These are phyloP conservation scores for Coronaproctus castanopsis DNA, from an alignment of 2,888 invertebrate genomes.

Conservation along the genomic window DNA sequence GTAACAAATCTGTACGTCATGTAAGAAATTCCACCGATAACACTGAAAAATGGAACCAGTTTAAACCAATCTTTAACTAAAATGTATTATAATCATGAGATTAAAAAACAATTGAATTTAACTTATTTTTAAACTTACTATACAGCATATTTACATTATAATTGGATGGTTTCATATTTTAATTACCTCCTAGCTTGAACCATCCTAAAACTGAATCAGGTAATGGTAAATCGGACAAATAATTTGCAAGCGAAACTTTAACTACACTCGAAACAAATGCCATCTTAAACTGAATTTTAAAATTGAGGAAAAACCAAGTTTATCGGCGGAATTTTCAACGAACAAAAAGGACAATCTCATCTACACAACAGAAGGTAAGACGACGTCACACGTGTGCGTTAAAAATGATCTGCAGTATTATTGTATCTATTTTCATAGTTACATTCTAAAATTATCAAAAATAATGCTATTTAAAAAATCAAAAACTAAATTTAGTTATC, in stretches of 20 bases:
- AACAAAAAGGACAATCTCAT: too few species aligned
- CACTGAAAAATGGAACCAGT: slow-evolving; percentile 59
- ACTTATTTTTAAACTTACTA: too few species aligned
- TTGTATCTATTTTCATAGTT: too few species aligned
- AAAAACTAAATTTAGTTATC: too few species aligned
- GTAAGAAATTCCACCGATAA: slow-evolving; percentile 59
- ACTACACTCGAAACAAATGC: slow-evolving; percentile 53
- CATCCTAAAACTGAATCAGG: slow-evolving; percentile 67
- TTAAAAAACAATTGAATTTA: slow-evolving; percentile 12
- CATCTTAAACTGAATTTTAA: slow-evolving; percentile 33
- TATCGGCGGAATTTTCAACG: background rate
- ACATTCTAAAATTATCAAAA: too few species aligned
- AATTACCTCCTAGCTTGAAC: slow-evolving; percentile 64
- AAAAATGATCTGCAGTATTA: too few species aligned
- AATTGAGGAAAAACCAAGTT: background rate
- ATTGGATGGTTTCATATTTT: background rate
- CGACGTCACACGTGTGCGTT: too few species aligned
- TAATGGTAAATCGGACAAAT: slow-evolving; percentile 61
- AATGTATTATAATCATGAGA: slow-evolving; percentile 25
- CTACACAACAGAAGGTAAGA: too few species aligned
- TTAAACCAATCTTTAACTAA: slow-evolving; percentile 64
- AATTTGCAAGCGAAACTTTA: slow-evolving; percentile 61
- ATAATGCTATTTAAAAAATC: too few species aligned
- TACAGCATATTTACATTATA: slow-evolving; percentile 3
- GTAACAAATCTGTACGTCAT: slow-evolving; percentile 55